Percentiles rank a stretch among this genome's conserved stretches.
These are phyloP conservation scores for Stegodyphus mimosarum DNA, from an alignment of 1,140 invertebrate genomes.

Conservation along the genomic window DNA sequence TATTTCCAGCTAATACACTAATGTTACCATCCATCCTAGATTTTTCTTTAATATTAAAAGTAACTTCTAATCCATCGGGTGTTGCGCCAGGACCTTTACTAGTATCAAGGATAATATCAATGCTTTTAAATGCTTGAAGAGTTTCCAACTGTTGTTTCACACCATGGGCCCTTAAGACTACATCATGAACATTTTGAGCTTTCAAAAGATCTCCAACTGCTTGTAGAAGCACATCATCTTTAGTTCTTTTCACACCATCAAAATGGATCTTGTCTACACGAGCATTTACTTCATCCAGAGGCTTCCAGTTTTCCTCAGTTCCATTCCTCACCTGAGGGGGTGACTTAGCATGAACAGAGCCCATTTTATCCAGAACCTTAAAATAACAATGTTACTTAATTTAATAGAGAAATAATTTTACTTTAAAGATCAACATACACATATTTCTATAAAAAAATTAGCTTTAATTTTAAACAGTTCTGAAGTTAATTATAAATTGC, in stretches of 20 bases:
- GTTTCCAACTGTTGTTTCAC: conserved; percentile 78
- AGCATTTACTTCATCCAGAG: conserved; percentile 67
- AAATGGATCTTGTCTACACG: conserved; percentile 82
- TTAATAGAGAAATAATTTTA: background rate
- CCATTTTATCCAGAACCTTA: conserved; percentile 11
- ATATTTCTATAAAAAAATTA: background rate
- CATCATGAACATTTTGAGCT: conserved; percentile 73
- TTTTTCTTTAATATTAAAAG: conserved; percentile 82
- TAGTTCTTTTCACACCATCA: conserved; percentile 83
- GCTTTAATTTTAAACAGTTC: too few species aligned
- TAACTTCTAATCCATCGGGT: conserved; percentile 84
- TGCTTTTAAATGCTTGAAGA: conserved; percentile 84
- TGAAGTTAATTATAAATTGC: too few species aligned
- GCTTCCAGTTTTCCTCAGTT: conserved; percentile 22
- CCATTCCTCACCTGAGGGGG: conserved; percentile 27
- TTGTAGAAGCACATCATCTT: conserved; percentile 82
- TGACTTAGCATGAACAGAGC: conserved; percentile 42
- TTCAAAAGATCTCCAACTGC: conserved; percentile 79
- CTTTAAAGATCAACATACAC: background rate
- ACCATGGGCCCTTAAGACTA: conserved; percentile 69
- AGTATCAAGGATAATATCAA: conserved; percentile 86
- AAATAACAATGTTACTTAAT: background rate
- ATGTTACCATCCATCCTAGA: conserved; percentile 81
- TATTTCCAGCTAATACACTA: conserved; percentile 84
- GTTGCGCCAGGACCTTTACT: conserved; percentile 76